Percentiles rank a stretch among this genome's conserved stretches.
These are phyloP conservation scores for Unio delphinus DNA, from an alignment of 2,888 invertebrate species.

Conservation along the genomic window DNA sequence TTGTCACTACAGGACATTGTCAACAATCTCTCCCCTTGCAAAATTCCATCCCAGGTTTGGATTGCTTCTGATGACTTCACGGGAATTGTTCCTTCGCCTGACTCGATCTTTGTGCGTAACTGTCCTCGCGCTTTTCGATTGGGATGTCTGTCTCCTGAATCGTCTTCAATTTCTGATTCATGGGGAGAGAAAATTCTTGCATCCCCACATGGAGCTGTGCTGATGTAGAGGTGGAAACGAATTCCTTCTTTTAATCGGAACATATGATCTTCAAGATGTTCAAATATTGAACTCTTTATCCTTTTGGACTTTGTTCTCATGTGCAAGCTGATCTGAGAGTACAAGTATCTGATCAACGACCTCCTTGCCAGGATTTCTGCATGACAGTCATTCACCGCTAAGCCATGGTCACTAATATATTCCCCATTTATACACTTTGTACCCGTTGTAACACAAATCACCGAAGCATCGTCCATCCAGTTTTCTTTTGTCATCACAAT, in stretches of 20 bases:
- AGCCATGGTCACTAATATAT: conserved; percentile 88
- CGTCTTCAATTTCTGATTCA: conserved; percentile 75
- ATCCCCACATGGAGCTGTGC: conserved; percentile 98
- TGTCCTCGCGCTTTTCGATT: conserved; percentile 81
- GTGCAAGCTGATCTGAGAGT: conserved; percentile 76
- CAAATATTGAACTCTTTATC: conserved; percentile 72
- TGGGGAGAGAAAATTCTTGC: conserved; percentile 92
- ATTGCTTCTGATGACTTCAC: conserved; percentile 55
- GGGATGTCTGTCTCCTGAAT: conserved; percentile 69
- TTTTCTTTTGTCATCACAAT: conserved; percentile 83
- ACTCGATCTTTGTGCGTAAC: conserved; percentile 95
- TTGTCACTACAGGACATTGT: conserved; percentile 74
- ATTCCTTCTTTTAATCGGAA: conserved; percentile 79
- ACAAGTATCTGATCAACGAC: conserved; percentile 72
- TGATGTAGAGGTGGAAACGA: conserved; percentile 94
- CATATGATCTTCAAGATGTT: conserved; percentile 69
- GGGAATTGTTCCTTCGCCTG: conserved; percentile 80
- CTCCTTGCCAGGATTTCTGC: conserved; percentile 93
- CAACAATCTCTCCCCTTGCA: conserved; percentile 71
- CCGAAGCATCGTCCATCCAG: conserved; percentile 41
- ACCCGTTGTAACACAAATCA: conserved; percentile 82
- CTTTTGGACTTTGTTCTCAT: conserved; percentile 60
- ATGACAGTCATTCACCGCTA: conserved; percentile 94
- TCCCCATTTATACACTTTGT: conserved; percentile 97
- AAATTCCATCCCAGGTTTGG: conserved; percentile 73